Evolutionary conservation across 2,113 vertebrate species (phyloP).

Genomic region (Anolis carolinensis): DNA sequence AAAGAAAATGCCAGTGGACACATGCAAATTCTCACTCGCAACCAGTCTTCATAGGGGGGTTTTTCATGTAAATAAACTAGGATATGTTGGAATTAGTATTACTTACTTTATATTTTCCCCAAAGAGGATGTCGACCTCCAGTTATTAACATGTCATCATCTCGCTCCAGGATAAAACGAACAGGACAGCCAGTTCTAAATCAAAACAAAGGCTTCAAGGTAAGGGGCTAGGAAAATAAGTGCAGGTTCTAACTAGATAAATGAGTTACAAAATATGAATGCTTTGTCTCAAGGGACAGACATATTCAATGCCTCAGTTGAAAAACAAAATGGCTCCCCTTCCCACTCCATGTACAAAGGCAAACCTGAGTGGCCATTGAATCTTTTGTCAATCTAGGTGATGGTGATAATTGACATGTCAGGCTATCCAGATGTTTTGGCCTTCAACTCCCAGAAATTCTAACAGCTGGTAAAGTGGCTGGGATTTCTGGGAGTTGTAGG

Average conservation of each 20-base stretch:
- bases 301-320: not conserved
- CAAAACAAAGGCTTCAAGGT: not conserved
- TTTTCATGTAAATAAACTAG: not conserved
- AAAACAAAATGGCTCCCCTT: not conserved
- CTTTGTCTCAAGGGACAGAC: not conserved
- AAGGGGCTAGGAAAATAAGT: not conserved
- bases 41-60: not conserved
- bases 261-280: not conserved
- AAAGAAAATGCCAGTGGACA: not conserved
- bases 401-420: too few species aligned
- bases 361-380: too few species aligned
- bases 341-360: not conserved
- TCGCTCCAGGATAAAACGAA: constrained; percentile 82
- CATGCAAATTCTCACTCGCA: constrained; percentile 6
- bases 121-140: constrained; percentile 79
- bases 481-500: too few species aligned
- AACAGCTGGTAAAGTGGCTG: too few species aligned
- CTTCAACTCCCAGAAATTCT: too few species aligned
- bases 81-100: not conserved
- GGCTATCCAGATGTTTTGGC: too few species aligned
- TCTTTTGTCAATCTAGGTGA: too few species aligned
- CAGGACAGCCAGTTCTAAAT: constrained; percentile 74
- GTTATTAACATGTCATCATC: constrained; percentile 83
- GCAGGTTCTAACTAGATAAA: not conserved
- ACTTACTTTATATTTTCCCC: constrained; percentile 84